Evolutionary conservation across 2,797 vertebrate species (phyloP).

Genomic region (Clarias fuscus): DNA sequence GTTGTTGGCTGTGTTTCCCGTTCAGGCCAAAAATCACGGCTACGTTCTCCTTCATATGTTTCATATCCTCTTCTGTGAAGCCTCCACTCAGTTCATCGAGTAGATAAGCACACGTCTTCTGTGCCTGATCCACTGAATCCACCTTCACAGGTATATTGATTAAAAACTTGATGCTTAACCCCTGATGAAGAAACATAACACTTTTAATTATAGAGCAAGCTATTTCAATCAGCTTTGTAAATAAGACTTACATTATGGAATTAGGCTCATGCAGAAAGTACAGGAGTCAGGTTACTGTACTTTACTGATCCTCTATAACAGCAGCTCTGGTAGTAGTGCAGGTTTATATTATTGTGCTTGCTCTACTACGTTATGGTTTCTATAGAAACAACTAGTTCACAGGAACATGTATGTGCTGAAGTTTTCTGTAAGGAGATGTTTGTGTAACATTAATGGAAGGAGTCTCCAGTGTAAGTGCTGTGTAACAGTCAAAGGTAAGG

Average conservation of each 20-base stretch:
- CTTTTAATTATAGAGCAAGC: not conserved
- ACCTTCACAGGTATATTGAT: conserved; percentile 32
- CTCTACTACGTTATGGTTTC: too few species aligned
- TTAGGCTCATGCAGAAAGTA: too few species aligned
- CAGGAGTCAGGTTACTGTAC: too few species aligned
- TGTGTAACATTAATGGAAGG: too few species aligned
- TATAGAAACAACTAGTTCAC: too few species aligned
- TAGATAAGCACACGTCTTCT: not conserved
- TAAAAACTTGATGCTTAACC: conserved; percentile 16
- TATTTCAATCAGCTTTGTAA: not conserved
- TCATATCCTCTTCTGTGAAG: not conserved
- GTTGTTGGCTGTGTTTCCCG: not conserved
- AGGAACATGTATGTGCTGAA: too few species aligned
- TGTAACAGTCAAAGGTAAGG: too few species aligned
- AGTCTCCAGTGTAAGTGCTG: too few species aligned
- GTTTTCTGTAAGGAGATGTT: too few species aligned
- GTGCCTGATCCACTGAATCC: not conserved
- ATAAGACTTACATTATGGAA: not conserved
- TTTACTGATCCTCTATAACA: too few species aligned
- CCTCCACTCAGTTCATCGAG: not conserved
- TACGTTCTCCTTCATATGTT: not conserved
- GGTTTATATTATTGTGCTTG: too few species aligned
- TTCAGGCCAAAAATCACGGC: conserved; percentile 32
- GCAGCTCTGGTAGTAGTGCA: too few species aligned
- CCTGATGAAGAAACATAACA: conserved; percentile 5